phyloP scores from a whole-genome alignment of 2,888 invertebrate genomes.

The Amblyjoppa fuscipennis region DNA sequence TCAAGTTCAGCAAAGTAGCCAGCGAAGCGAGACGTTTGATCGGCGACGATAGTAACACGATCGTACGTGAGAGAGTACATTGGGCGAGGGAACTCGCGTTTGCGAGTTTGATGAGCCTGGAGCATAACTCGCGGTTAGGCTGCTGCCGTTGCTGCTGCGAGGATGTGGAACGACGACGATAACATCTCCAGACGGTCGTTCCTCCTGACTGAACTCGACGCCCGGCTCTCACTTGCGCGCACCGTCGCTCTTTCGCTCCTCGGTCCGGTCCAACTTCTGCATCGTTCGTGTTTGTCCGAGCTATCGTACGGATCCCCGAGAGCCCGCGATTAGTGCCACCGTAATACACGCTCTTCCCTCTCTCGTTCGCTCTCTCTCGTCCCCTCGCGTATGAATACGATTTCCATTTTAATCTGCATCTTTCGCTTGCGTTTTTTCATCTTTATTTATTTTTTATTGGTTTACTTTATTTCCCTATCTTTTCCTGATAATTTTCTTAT shows the following conservation, averaged over 20 bases:
- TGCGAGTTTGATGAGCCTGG: slow-evolving; percentile 69
- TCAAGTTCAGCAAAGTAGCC: background rate
- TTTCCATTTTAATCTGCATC: background rate
- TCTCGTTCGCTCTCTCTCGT: background rate
- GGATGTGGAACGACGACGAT: slow-evolving; percentile 66
- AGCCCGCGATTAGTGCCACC: slow-evolving; percentile 48
- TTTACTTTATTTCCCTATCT: no score
- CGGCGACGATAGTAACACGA: slow-evolving; percentile 51
- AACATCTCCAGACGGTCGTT: slow-evolving; percentile 74
- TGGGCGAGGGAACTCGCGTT: slow-evolving; percentile 13
- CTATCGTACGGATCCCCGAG: background rate
- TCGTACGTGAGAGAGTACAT: slow-evolving; percentile 52
- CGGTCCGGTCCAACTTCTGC: background rate
- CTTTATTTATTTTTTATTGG: no score
- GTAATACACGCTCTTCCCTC: slow-evolving; percentile 39
- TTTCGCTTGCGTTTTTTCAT: no score
- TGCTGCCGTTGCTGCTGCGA: slow-evolving; percentile 40
- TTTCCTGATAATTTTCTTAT: no score
- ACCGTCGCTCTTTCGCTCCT: slow-evolving; percentile 20
- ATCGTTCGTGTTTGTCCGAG: slow-evolving; percentile 15
- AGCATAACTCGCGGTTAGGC: slow-evolving; percentile 70
- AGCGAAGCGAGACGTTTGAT: slow-evolving; percentile 27
- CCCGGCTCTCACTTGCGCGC: slow-evolving; percentile 39
- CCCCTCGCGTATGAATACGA: no score
- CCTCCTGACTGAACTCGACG: slow-evolving; percentile 67